Base-by-base conservation (phyloP, 2,797 vertebrate genomes). In the Sebastolobus alascanus region DNA sequence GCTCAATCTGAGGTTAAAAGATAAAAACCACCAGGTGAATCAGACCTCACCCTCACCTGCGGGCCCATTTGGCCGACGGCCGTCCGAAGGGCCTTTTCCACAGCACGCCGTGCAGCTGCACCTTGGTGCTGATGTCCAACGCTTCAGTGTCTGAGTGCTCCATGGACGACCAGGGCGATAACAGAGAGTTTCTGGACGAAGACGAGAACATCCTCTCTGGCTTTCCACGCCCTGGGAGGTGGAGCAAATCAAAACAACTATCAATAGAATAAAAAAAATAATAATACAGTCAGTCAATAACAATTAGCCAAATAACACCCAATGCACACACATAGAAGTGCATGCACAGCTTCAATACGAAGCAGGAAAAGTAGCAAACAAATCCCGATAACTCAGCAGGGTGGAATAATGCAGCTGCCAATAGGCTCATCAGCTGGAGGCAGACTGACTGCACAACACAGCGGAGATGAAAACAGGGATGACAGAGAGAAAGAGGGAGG, bases 51-150 rank as follows among this genome's bases (percentile, higher is more conserved):
- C 38, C 90, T 92, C 79, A 99, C 98, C 98, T 97, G 92, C 97
- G 96, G 80, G 98, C 98, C 98, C 98, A 99, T 84, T 99, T 99
- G 89, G 97, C 96, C 0, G 98, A 99, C 0, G 97, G 96, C 14
- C 97, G 97, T 88, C 97, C 98, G 0, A 99, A 98, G 2, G 98
- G 97, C 94, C 97, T 97, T 92, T 99, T 99, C 98, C 98, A 99
- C 90, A 99, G 96, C 38, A 99, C 97, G 0, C 98, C 98, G 0
- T 98, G 96, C 65, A 99, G 96, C 95, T 99, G 98, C 94, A 99
- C 98, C 92, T 99, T 99, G 92, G 97, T 99, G 95, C 97, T 98
- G 95, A 99, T 97, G 92, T 98, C 97, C 96, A 99, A 84, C 74
- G 93, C 96, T 38, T 98, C 97, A 0, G 95, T 92, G 87, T 99